A percentile compares a stretch with the other conserved stretches of the same genome.
Evolutionary conservation across 2,888 invertebrate species (phyloP).

Genomic region (Caenorhabditis sp.): DNA sequence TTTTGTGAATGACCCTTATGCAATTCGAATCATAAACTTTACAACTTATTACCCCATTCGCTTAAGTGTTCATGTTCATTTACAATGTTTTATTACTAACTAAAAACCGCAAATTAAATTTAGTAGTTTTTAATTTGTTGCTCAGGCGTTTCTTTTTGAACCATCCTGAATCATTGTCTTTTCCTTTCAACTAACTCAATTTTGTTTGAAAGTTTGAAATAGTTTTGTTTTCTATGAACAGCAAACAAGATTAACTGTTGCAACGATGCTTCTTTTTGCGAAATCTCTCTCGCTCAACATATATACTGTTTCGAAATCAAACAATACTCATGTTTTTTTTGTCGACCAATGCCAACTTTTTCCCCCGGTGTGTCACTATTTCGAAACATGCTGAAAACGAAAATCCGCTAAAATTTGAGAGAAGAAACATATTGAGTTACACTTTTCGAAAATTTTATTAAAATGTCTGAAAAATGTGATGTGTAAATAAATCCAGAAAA

Average conservation of each 20-base stretch:
- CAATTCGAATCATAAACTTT: neutral
- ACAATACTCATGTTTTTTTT: no score
- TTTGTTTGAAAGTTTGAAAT: slow-evolving; percentile 1
- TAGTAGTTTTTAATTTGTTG: neutral
- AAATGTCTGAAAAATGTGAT: neutral
- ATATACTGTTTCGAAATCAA: neutral
- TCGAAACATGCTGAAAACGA: no score
- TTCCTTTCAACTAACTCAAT: neutral
- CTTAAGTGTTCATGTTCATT: neutral
- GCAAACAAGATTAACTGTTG: slow-evolving; percentile 6
- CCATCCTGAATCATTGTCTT: neutral
- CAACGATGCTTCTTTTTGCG: neutral
- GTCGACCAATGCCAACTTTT: no score
- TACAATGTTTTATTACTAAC: neutral
- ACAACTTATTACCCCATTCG: neutral
- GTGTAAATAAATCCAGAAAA: neutral
- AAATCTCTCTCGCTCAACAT: neutral
- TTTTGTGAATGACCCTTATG: neutral
- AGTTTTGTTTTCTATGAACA: neutral
- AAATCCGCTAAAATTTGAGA: no score
- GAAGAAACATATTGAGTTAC: no score
- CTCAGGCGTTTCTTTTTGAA: neutral
- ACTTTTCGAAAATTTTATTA: no score
- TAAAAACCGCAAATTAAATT: neutral
- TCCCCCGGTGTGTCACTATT: no score